phyloP scores from a whole-genome alignment of 2,888 invertebrate genomes.

The Apantesis nais region DNA sequence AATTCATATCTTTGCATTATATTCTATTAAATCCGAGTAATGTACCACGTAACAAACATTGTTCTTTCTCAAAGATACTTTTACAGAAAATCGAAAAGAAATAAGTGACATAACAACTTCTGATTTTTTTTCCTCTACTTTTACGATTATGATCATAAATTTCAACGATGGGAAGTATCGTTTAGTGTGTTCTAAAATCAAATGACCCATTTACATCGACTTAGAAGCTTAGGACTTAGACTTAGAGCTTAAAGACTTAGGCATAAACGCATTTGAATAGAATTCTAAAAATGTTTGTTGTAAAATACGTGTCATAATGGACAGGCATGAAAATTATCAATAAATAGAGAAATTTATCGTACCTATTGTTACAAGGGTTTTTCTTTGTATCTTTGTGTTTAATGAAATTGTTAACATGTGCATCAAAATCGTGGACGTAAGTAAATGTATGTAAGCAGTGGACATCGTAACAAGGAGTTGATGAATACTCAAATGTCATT shows the following conservation, averaged over 20 bases:
- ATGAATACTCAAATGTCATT: constrained; percentile 36
- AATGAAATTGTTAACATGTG: neutral
- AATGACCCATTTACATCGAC: neutral
- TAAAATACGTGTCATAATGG: neutral
- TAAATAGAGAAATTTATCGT: neutral
- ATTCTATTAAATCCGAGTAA: neutral
- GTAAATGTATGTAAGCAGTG: neutral
- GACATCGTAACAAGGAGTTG: constrained; percentile 4
- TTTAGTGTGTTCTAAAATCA: neutral
- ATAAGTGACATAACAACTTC: too few species aligned
- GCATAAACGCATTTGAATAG: neutral
- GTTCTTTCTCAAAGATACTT: neutral
- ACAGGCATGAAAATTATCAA: neutral
- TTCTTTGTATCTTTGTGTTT: too few species aligned
- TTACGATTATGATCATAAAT: neutral
- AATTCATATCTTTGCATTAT: neutral
- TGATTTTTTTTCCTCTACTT: neutral
- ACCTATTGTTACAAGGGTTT: neutral
- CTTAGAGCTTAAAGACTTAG: too few species aligned
- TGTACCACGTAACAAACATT: neutral
- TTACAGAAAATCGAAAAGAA: too few species aligned
- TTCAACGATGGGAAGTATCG: neutral
- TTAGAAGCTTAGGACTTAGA: too few species aligned
- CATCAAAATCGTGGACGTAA: neutral
- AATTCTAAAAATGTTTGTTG: neutral